Percentiles rank a stretch among this genome's conserved stretches.
Evolutionary conservation across 2,113 vertebrate species (phyloP).

Genomic region (Anguilla rostrata): DNA sequence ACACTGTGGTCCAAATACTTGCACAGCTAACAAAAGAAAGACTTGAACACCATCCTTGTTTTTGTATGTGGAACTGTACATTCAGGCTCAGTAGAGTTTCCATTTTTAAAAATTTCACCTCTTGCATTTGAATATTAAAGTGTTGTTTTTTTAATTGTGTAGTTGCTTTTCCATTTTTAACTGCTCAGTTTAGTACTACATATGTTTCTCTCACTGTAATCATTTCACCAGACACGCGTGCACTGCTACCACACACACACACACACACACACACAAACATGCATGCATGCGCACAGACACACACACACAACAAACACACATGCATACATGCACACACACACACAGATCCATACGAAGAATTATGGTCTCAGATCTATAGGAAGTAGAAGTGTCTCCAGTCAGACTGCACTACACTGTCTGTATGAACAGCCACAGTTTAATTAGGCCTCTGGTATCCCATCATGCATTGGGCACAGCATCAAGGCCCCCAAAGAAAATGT

Average conservation of each 20-base stretch:
- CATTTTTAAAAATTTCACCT: conserved; percentile 31
- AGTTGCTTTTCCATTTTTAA: background rate
- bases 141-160: conserved; percentile 26
- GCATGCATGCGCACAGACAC: background rate
- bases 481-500: no score
- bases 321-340: no score
- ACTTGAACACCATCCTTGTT: conserved; percentile 9
- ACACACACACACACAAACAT: background rate
- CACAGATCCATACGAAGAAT: no score
- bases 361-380: no score
- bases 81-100: conserved; percentile 24
- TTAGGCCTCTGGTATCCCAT: no score
- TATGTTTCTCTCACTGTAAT: background rate
- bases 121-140: conserved; percentile 35
- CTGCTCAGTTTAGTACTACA: background rate
- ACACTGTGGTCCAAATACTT: conserved; percentile 23
- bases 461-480: no score
- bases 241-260: background rate
- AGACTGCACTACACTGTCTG: no score
- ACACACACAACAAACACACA: background rate
- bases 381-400: no score
- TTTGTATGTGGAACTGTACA: conserved; percentile 35
- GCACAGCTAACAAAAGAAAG: conserved; percentile 2
- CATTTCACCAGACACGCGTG: background rate
- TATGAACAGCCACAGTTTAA: no score